Base-by-base conservation (phyloP, 2,797 vertebrate genomes). In the Diceros bicornis region DNA sequence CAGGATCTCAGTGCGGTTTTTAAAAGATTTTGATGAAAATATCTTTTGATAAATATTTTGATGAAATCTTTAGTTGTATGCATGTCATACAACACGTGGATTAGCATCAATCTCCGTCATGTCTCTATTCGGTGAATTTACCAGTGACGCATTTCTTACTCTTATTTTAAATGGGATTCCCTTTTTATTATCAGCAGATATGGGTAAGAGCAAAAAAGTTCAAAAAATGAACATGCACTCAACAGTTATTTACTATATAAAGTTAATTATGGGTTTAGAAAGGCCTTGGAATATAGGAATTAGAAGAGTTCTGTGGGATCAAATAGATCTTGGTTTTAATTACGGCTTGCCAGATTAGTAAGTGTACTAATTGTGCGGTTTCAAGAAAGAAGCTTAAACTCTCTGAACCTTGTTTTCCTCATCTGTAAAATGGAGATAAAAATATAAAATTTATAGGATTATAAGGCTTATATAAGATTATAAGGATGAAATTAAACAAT, bases 341-440 rank as follows among this genome's bases (percentile, higher is more conserved):
- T n/a, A 18, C 47, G 37, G 52, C 34, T 66, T 86, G 2, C 37
- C 50, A 87, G 61, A 59, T 71, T 68, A 62, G n/a, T 62, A 52
- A 69, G 8, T 32, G 4, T n/a, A 69, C 34, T 71, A 71, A 62
- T 69, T 68, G 12, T 87, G 66, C 79, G 23, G 79, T 14, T 57
- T 72, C 91, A 50, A 6, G 37, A 44, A 91, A 95, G 13, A 74
- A 47, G 34, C 6, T 64, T 78, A 69, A 71, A 75, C 32, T 83
- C 18, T 74, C 23, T 66, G 14, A 83, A 88, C 37, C 21, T 62
- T 90, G 18, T 66, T 79, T 69, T 87, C 13, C 23, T 81, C 27
- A 86, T 34, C 61, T 92, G 16, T 66, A 89, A 89, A 93, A 71
- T 20, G 14, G 52, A 94, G 29, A 57, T 85, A 59, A 93, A 82